Percentiles rank a stretch among this genome's conserved stretches.
phyloP scores from a whole-genome alignment of 2,113 vertebrate species.

The Epinephelus cyanopodus region DNA sequence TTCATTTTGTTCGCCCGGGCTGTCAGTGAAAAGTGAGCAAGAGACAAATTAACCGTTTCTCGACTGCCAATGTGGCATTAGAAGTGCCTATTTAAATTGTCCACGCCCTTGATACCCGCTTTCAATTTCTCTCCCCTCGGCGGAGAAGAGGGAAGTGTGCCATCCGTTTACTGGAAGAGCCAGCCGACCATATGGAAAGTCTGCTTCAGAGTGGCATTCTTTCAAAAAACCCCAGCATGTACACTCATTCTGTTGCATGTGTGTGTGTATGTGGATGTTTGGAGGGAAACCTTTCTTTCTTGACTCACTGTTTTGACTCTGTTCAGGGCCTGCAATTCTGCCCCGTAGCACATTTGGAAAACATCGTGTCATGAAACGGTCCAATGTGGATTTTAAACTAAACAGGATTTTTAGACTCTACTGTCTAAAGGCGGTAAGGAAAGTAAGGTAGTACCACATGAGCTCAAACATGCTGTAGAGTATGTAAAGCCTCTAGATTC shows the following conservation, averaged over 20 bases:
- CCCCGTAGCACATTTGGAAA: slow-evolving; percentile 2
- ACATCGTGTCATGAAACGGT: slow-evolving; percentile 15
- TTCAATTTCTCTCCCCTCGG: slow-evolving; percentile 34
- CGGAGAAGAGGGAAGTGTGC: slow-evolving; percentile 56
- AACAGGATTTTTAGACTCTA: slow-evolving; percentile 18
- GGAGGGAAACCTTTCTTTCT: slow-evolving; percentile 31
- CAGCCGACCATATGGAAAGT: slow-evolving; percentile 68
- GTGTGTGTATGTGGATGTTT: slow-evolving; percentile 11
- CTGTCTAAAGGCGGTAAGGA: neutral
- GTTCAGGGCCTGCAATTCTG: neutral
- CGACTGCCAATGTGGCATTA: slow-evolving; percentile 11
- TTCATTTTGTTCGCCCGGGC: slow-evolving; percentile 15
- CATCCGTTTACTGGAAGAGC: slow-evolving; percentile 69
- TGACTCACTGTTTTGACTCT: slow-evolving; percentile 40
- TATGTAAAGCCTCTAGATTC: neutral
- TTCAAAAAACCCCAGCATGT: slow-evolving; percentile 4
- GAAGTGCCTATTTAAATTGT: slow-evolving; percentile 42
- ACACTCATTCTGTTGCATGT: slow-evolving; percentile 7
- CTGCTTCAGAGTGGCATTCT: slow-evolving; percentile 58
- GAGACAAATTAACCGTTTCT: slow-evolving; percentile 22
- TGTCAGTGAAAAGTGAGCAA: slow-evolving; percentile 27
- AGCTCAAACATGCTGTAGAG: neutral
- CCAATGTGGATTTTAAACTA: slow-evolving; percentile 23
- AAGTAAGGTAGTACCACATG: neutral
- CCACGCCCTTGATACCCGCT: slow-evolving; percentile 53